Conservation (phyloP, 2,888 invertebrate species). For the Caenorhabditis uteleia region DNA sequence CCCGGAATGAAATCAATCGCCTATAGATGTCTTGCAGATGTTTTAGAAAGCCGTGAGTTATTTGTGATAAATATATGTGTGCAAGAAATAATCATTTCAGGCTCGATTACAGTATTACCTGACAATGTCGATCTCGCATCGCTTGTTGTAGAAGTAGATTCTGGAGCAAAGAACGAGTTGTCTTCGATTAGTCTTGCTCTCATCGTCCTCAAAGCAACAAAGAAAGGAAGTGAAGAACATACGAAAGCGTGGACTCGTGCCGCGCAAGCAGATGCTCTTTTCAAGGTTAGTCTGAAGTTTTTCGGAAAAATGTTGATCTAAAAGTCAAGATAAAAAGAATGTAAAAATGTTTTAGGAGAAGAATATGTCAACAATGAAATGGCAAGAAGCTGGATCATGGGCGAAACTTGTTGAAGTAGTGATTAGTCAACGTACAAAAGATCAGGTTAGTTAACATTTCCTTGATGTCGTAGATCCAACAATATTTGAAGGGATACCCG, state of each 20-base stretch:
- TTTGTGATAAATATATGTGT: too few species aligned
- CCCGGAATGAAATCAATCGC: constrained; percentile 37
- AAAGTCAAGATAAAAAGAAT: neutral
- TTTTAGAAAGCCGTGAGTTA: constrained; percentile 19
- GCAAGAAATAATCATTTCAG: constrained; percentile 24
- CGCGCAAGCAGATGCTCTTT: constrained; percentile 33
- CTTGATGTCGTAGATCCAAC: neutral
- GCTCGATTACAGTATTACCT: constrained; percentile 18
- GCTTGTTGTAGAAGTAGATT: constrained; percentile 33
- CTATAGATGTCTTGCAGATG: constrained; percentile 24
- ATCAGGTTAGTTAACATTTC: neutral
- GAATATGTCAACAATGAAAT: constrained; percentile 22
- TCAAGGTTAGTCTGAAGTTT: constrained; percentile 21
- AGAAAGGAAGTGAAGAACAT: constrained; percentile 24
- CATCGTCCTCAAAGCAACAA: constrained; percentile 25
- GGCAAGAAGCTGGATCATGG: constrained; percentile 43
- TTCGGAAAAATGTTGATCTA: neutral
- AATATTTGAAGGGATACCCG: constrained; percentile 10
- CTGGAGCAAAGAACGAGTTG: constrained; percentile 44
- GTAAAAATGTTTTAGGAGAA: constrained; percentile 34
- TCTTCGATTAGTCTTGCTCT: constrained; percentile 37
- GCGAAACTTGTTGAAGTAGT: constrained; percentile 34
- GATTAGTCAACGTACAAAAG: constrained; percentile 9
- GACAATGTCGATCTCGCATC: constrained; percentile 23
- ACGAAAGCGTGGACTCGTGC: constrained; percentile 38